Evolutionary conservation across 1,140 invertebrate genomes (phyloP), one percentile per base, ranked within the genome.

Genomic region (Pararge aegeria): DNA sequence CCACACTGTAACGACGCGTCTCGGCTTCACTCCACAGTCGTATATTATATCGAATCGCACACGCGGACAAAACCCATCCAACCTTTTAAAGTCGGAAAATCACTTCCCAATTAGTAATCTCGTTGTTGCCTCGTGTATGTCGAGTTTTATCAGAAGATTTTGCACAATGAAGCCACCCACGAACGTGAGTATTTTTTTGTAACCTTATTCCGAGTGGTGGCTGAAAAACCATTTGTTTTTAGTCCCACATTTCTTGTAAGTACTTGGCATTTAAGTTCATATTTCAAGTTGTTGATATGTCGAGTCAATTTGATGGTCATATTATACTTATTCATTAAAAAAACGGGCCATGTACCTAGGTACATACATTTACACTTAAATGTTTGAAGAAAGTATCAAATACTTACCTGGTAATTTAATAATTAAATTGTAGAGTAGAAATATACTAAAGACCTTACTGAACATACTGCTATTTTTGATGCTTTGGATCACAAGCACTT

Each of bases 131-230:
- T 63, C 42, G 70, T 82, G 68, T 57, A 88, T 86, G 82, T 61
- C 82, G 63, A 72, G 58, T 67, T 73, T 82, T 38, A 64, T 88
- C 29, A 80, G 73, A 72, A 68, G 68, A 58, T 62, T 80, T 61
- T 82, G 68, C 67, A 85, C 59, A 12, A 88, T 88, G 85, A 88
- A 88, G 50, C 85, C 85, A 55, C 85, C 85, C 46, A 80, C 81
- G n/a, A 85, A 82, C 51, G 85, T 88, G 61, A 86, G 85, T 84
- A 30, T 7, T 46, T 20, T 46, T 46, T 44, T 44, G 16, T 19
- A 16, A 40, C 37, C 18, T 44, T 20, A 44, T 9, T 19, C 40
- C 40, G 20, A 20, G 19, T 12, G 18, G 18, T 16, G 9, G 13
- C 19, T 19, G 19, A 42, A 42, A 42, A 0, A 18, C 18, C 1